phyloP scores from a whole-genome alignment of 2,113 vertebrate species.

The Crocuta crocuta region DNA sequence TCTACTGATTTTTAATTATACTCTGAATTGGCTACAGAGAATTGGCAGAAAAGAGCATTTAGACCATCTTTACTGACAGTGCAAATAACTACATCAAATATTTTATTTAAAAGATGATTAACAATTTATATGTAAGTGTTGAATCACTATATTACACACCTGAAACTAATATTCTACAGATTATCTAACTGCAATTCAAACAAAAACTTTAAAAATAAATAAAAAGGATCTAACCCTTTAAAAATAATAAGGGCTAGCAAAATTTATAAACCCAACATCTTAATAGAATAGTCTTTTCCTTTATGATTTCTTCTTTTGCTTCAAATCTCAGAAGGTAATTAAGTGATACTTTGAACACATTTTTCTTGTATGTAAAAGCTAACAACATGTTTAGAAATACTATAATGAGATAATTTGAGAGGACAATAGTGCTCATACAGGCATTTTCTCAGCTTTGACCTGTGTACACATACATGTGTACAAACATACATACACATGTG shows the following conservation, averaged over 20 bases:
- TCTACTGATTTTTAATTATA: constrained; percentile 14
- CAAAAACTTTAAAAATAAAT: not conserved
- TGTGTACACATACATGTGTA: not conserved
- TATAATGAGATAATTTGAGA: not conserved
- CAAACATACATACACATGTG: not conserved
- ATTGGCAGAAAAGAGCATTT: not conserved
- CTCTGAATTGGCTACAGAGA: constrained; percentile 13
- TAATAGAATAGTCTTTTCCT: not conserved
- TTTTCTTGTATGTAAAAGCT: not conserved
- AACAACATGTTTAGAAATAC: constrained; percentile 1
- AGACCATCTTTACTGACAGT: not conserved
- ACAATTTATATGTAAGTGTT: not conserved
- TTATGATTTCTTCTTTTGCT: constrained; percentile 16
- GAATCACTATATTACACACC: not conserved
- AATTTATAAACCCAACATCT: not conserved
- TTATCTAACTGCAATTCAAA: not conserved
- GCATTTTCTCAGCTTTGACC: not conserved
- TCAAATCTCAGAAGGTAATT: constrained; percentile 42
- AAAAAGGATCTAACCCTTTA: not conserved
- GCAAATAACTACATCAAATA: constrained; percentile 2
- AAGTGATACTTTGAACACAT: not conserved
- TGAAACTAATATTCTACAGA: not conserved
- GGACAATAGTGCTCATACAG: not conserved
- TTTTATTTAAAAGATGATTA: not conserved
- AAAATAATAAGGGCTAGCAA: not conserved